Evolutionary conservation across 2,888 invertebrate species (phyloP).

Genomic region (Antheraea assamensis): DNA sequence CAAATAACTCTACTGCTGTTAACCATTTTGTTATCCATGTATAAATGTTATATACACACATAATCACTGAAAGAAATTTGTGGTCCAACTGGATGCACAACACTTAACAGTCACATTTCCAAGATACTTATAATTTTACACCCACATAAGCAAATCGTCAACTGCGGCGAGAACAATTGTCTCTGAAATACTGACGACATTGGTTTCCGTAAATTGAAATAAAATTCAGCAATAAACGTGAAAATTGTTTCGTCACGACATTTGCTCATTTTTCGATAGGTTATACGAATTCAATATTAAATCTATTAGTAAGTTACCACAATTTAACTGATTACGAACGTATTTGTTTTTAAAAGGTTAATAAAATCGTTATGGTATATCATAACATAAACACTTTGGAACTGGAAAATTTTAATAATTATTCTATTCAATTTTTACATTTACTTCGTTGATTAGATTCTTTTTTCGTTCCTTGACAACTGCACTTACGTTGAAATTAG

Average conservation of each 20-base stretch:
- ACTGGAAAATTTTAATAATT: neutral
- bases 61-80: neutral
- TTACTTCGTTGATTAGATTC: neutral
- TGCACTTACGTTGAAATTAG: neutral
- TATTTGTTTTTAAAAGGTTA: conserved; percentile 6
- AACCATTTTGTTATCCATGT: neutral
- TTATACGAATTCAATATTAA: conserved; percentile 25
- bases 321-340: neutral
- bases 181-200: neutral
- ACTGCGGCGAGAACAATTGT: conserved; percentile 17
- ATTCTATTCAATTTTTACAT: neutral
- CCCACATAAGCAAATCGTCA: conserved; percentile 2
- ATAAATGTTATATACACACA: neutral
- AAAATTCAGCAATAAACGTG: conserved; percentile 39
- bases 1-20: neutral
- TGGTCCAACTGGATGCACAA: neutral
- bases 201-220: conserved; percentile 7
- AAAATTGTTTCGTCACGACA: conserved; percentile 67
- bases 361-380: neutral
- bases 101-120: conserved; percentile 36
- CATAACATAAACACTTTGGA: neutral
- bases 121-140: conserved; percentile 24
- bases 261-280: conserved; percentile 55
- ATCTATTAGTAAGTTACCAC: conserved; percentile 21
- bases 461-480: neutral